Conservation (phyloP, 2,797 vertebrate species). For the Macropus fuliginosus region DNA sequence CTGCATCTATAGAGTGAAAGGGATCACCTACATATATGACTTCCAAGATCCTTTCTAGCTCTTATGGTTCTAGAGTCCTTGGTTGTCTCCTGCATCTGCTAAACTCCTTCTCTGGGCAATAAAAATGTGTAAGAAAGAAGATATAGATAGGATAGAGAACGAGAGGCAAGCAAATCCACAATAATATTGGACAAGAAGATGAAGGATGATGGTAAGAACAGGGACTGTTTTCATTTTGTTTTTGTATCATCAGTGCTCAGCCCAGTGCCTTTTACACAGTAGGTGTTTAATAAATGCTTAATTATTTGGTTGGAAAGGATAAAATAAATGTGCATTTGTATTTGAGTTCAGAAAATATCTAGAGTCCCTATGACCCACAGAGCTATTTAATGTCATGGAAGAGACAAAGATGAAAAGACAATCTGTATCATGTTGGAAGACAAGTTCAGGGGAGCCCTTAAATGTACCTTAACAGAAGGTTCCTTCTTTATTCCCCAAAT, state of each 20-base stretch:
- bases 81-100: not conserved
- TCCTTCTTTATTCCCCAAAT: not conserved
- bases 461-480: not conserved
- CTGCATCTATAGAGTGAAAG: not conserved
- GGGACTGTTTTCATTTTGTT: not conserved
- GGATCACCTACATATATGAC: not conserved
- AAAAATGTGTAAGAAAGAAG: constrained; percentile 40
- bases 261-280: not conserved
- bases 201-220: not conserved
- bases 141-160: not conserved
- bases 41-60: not conserved
- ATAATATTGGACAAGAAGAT: constrained; percentile 43
- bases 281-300: not conserved
- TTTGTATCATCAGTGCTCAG: not conserved
- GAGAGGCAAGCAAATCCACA: constrained; percentile 31
- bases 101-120: not conserved
- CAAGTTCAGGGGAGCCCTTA: not conserved
- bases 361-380: not conserved
- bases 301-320: not conserved
- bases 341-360: not conserved
- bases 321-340: not conserved
- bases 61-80: not conserved
- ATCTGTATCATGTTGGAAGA: not conserved
- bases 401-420: not conserved
- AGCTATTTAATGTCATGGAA: not conserved